Evolutionary conservation across 2,797 vertebrate genomes (phyloP), one percentile per base, ranked within the genome.

Genomic region (Lycodopsis pacificus): DNA sequence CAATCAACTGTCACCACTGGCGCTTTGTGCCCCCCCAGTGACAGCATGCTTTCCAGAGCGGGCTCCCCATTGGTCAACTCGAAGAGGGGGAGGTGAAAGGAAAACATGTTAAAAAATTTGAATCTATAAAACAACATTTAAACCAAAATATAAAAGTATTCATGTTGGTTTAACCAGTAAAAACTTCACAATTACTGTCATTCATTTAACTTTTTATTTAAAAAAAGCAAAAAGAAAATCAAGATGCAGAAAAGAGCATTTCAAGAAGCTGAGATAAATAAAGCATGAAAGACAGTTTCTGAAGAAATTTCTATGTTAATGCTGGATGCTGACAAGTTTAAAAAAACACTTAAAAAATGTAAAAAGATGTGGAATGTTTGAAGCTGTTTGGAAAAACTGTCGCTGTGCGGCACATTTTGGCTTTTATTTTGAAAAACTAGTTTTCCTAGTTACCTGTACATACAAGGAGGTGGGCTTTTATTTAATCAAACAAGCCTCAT

Each of bases 1-100:
- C 98, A 99, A 13, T 99, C 98, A 27, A 98, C 97, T 0, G 98
- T 99, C 85, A 99, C 98, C 83, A 99, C 98, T 0, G 98, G 98
- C 0, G 98, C 97, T 86, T 97, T 95, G 91, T 99, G 98, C 13
- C 98, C 98, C 0, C 97, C 97, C 36, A 99, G 92, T 13, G 96
- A 95, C 87, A 99, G 88, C 75, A 97, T 96, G 30, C 90, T 96
- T 74, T 98, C 96, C 87, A 99, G 88, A 20, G 95, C 95, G 0
- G 94, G 94, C 40, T 97, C 97, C 0, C 95, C 95, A 61, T 94
- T 93, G 54, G 95, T 96, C 83, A 98, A 89, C 97, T 99, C 90
- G 57, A 79, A 22, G 34, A 68, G 7, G 7, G 5, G 32, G 8
- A 17, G 19, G 40, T 0, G 38, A n/a, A 5, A 32, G 13, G 32